Conservation (phyloP, 2,113 vertebrate species). For the Megaleporinus macrocephalus region DNA sequence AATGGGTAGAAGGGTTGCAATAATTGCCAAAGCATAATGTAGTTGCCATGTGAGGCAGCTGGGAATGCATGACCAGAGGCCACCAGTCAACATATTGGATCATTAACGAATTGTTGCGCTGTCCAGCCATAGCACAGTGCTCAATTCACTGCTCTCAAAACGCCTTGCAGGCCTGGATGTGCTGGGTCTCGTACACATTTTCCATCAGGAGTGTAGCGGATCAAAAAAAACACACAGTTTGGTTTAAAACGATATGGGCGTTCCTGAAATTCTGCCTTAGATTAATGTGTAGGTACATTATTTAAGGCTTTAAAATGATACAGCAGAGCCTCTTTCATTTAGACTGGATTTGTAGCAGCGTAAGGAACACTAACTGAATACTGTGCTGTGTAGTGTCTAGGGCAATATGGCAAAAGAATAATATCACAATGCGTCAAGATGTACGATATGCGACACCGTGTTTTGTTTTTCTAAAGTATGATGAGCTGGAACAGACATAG, state of each 20-base stretch:
- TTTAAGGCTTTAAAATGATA: not conserved
- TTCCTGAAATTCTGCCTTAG: not conserved
- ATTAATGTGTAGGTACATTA: not conserved
- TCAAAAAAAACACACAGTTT: not conserved
- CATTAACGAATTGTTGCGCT: conserved; percentile 9
- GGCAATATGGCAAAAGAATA: too few species aligned
- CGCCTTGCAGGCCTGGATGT: not conserved
- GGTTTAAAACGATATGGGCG: not conserved
- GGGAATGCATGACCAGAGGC: conserved; percentile 58
- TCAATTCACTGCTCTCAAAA: not conserved
- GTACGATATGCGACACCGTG: too few species aligned
- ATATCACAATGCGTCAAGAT: too few species aligned
- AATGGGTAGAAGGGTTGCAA: conserved; percentile 7
- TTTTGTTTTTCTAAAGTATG: too few species aligned
- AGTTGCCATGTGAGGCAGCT: conserved; percentile 63
- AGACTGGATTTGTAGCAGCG: too few species aligned
- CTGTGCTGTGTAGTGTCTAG: not conserved
- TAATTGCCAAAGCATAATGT: conserved; percentile 37
- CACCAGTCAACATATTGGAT: conserved; percentile 21
- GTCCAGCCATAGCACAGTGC: not conserved
- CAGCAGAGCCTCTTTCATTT: not conserved
- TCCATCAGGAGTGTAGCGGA: not conserved
- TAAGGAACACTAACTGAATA: too few species aligned
- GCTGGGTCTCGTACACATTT: not conserved
- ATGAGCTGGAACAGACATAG: too few species aligned